Percentiles rank a stretch among this genome's conserved stretches.
phyloP scores from a whole-genome alignment of 2,113 vertebrate species.

The Pedetes capensis region DNA sequence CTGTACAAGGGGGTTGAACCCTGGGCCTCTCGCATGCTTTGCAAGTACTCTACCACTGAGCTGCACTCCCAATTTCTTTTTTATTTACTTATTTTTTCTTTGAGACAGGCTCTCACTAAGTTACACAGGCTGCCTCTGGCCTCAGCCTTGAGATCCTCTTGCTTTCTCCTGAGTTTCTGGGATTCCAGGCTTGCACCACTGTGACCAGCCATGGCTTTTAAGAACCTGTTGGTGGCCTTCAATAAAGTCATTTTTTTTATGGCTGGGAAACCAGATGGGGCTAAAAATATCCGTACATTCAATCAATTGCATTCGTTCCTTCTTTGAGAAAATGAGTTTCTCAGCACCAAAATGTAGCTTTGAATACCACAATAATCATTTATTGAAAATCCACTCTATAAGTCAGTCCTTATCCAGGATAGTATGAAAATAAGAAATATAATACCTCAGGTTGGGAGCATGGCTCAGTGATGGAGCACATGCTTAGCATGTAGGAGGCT shows the following conservation, averaged over 20 bases:
- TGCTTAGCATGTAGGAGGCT: no score
- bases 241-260: not conserved
- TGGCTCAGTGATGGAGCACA: not conserved
- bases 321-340: not conserved
- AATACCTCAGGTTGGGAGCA: not conserved
- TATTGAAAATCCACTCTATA: not conserved
- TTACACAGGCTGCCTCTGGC: no score
- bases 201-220: no score
- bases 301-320: not conserved
- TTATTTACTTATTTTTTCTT: no score
- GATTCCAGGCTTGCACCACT: no score
- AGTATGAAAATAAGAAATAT: not conserved
- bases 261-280: not conserved
- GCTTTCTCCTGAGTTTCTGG: no score
- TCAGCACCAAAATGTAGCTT: not conserved
- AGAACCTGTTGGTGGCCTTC: not conserved
- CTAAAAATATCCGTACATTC: conserved; percentile 21
- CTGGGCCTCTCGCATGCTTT: no score
- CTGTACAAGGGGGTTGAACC: no score
- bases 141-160: no score
- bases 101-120: no score
- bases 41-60: no score
- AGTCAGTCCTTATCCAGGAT: not conserved
- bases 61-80: no score
- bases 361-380: not conserved